phyloP scores from a whole-genome alignment of 2,888 invertebrate species.

The Tenthredo distinguenda region DNA sequence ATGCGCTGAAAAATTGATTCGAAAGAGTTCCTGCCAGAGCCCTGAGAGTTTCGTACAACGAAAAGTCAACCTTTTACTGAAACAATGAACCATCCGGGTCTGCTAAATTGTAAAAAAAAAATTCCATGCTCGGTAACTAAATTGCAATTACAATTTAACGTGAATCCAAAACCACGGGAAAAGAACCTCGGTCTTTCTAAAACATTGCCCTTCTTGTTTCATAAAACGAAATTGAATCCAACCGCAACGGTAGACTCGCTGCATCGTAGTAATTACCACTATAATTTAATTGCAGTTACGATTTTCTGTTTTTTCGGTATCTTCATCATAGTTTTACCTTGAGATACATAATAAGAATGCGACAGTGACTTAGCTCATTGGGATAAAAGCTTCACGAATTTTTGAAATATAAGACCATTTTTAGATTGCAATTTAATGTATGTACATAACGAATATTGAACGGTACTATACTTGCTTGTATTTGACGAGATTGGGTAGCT shows the following conservation, averaged over 20 bases:
- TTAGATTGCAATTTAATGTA: background rate
- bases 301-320: background rate
- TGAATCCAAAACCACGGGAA: background rate
- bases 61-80: background rate
- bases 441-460: background rate
- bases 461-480: background rate
- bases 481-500: background rate
- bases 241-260: background rate
- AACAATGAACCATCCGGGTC: background rate
- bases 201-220: background rate
- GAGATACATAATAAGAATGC: background rate
- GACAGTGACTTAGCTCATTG: background rate
- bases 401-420: background rate
- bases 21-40: background rate
- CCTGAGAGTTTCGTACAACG: background rate
- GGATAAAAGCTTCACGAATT: background rate
- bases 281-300: background rate
- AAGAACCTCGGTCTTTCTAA: background rate
- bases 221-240: background rate
- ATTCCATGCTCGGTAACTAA: no score
- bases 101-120: background rate
- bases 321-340: background rate
- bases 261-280: background rate
- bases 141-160: background rate
- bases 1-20: conserved; percentile 13